phyloP scores from a whole-genome alignment of 2,797 vertebrate genomes.

The Coregonus suidteri region DNA sequence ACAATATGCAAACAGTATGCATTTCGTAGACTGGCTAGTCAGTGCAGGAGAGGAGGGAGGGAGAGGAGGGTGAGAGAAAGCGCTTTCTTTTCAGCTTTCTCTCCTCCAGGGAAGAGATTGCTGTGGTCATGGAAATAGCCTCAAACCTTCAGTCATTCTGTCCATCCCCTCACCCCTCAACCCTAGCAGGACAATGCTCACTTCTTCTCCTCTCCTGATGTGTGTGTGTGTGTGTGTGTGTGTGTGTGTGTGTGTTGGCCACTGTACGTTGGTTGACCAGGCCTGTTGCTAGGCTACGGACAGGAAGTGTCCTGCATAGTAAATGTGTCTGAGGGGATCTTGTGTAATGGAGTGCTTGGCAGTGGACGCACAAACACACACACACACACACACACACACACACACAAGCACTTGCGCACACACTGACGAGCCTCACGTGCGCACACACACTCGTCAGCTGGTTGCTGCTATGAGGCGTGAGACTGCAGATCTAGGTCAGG shows the following conservation, averaged over 20 bases:
- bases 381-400: slow-evolving; percentile 2
- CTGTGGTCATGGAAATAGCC: not conserved
- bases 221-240: slow-evolving; percentile 19
- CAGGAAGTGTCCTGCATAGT: slow-evolving; percentile 74
- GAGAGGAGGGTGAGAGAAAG: not conserved
- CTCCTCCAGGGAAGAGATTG: not conserved
- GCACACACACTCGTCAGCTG: slow-evolving; percentile 1
- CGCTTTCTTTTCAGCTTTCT: too few species aligned
- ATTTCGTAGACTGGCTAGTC: not conserved
- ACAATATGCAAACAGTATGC: not conserved
- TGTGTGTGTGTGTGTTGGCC: slow-evolving; percentile 44
- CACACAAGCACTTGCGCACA: not conserved
- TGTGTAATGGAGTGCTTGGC: slow-evolving; percentile 66
- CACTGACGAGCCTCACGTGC: not conserved
- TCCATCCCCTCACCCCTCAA: slow-evolving; percentile 1
- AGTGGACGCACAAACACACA: slow-evolving; percentile 40
- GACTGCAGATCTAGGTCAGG: slow-evolving; percentile 7
- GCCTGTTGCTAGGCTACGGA: slow-evolving; percentile 76
- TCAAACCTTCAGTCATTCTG: not conserved
- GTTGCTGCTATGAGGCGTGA: slow-evolving; percentile 43
- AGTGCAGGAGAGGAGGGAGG: not conserved
- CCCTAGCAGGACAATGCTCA: slow-evolving; percentile 40
- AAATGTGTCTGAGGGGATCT: slow-evolving; percentile 58
- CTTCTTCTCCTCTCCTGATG: slow-evolving; percentile 15
- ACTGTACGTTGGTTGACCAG: slow-evolving; percentile 51